Conservation (phyloP, 2,888 invertebrate genomes). For the Andrena flavipes region DNA sequence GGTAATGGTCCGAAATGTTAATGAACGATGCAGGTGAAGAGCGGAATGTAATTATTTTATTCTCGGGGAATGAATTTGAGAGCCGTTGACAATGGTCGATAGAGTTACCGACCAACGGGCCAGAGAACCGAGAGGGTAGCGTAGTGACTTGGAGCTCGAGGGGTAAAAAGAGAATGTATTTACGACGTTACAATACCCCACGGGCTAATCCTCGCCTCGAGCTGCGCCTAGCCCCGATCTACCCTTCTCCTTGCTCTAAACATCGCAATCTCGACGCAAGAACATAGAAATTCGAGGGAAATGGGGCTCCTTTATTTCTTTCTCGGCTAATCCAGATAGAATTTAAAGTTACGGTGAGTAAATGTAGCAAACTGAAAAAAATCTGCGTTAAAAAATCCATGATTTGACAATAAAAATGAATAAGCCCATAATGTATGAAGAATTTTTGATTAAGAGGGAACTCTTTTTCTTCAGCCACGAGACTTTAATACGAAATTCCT, state of each 20-base stretch:
- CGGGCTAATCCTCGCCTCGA: constrained; percentile 82
- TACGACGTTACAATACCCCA: constrained; percentile 84
- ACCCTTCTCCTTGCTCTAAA: constrained; percentile 62
- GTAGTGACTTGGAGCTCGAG: constrained; percentile 64
- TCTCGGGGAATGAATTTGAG: constrained; percentile 39
- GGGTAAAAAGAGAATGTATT: constrained; percentile 80
- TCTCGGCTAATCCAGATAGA: constrained; percentile 17
- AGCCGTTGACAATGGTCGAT: constrained; percentile 72
- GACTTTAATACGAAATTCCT: background rate
- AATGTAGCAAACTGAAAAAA: background rate
- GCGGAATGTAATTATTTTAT: constrained; percentile 35
- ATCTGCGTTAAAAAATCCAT: background rate
- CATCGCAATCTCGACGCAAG: constrained; percentile 54
- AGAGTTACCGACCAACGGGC: constrained; percentile 71
- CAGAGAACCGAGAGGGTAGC: constrained; percentile 43
- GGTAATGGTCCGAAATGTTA: background rate
- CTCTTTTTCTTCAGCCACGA: background rate
- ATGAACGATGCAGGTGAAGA: background rate
- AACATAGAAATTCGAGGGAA: constrained; percentile 54
- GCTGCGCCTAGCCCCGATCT: constrained; percentile 69
- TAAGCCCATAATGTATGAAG: too few species aligned
- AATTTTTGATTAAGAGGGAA: background rate
- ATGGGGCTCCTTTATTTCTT: constrained; percentile 40
- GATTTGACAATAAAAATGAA: background rate
- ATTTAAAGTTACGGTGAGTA: background rate